Percentiles rank a stretch among this genome's conserved stretches.
Evolutionary conservation across 2,797 vertebrate species (phyloP).

Genomic region (Cossypha caffra): DNA sequence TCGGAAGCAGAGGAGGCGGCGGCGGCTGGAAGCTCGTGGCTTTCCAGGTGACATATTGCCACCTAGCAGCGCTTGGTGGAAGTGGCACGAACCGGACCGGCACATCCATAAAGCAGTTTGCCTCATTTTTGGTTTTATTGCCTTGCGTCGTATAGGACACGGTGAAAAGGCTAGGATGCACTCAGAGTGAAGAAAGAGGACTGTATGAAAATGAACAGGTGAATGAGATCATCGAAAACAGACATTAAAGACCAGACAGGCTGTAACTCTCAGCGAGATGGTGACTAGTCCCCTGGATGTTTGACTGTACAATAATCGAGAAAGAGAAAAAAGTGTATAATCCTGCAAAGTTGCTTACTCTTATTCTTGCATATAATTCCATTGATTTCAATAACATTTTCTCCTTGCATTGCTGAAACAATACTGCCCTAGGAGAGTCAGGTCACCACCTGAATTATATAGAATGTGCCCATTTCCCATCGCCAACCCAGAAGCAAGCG

Average conservation of each 20-base stretch:
- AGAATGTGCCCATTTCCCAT: neutral
- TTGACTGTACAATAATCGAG: neutral
- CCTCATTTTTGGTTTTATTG: neutral
- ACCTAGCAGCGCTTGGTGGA: constrained; percentile 44
- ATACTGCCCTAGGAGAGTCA: neutral
- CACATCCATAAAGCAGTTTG: neutral
- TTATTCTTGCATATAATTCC: neutral
- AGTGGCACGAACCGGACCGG: neutral
- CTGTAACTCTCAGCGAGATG: neutral
- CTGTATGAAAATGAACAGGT: neutral
- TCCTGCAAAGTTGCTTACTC: neutral
- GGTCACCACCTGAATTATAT: neutral
- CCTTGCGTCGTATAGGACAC: accelerated
- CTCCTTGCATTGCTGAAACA: neutral
- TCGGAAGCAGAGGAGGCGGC: neutral
- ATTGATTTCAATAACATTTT: neutral
- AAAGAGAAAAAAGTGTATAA: accelerated
- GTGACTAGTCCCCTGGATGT: neutral
- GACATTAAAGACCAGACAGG: neutral
- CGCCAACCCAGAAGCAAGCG: neutral
- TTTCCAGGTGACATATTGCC: constrained; percentile 41
- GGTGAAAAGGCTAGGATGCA: neutral
- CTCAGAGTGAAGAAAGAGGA: neutral
- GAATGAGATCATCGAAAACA: neutral
- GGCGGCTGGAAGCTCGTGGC: neutral